Evolutionary conservation across 2,113 vertebrate genomes (phyloP), one percentile per base, ranked within the genome.

Genomic region (Callorhinus ursinus): DNA sequence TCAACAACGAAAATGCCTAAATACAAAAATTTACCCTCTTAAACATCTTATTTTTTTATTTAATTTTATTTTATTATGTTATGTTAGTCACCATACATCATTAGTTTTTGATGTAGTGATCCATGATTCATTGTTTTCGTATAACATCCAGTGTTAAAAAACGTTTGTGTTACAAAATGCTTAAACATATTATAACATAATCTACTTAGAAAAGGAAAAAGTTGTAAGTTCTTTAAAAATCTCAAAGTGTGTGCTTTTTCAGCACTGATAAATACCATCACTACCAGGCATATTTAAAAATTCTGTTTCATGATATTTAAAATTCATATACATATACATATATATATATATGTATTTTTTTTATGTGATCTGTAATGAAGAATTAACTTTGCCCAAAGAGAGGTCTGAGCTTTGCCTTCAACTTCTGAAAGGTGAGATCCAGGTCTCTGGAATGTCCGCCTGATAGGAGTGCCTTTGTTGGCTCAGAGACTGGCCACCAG

Each of bases 261-360:
- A 84, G 36, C 10, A 67, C 55, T 74, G 15, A 5, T 85, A 88
- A 97, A 53, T 46, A 95, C 36, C 59, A 22, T 39, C 94, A 96
- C 65, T 93, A 92, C 10, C 69, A 94, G 65, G 18, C 69, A 92
- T 96, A 98, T 98, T 88, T 93, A 98, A 98, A 98, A 98, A 98
- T 90, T 22, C 85, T 91, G 90, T 97, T 98, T 97, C 96, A 71
- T 74, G 6, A 59, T 28, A 87, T 49, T 90, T 89, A 46, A 95
- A 81, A 63, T 55, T 7, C 36, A 61, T 65, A 55, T 31, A 39
- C 21, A 39, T 39, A 39, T 3, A 39, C 36, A 36, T 36, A 36
- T 36, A 61, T 65, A 55, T 31, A 39, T 26, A 39, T 39, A 39
- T 39, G 4, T 46, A 46, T 63, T 67, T 79, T 88, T 51, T 42